Conservation (phyloP, 2,113 vertebrate genomes). For the Actenoides lindsayi region DNA sequence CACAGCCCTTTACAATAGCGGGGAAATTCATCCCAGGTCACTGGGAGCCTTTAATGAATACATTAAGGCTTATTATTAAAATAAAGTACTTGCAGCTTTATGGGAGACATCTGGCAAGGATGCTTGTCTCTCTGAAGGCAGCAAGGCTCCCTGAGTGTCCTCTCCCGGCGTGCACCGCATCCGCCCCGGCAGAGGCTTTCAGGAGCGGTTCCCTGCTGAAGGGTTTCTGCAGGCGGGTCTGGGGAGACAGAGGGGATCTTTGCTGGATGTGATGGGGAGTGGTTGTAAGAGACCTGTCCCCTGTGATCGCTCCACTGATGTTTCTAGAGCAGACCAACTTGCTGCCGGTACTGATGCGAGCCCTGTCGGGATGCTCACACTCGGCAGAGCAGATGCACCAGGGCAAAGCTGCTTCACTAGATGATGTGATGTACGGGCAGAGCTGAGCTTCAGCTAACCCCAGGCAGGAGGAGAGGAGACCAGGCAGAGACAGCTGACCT, state of each 20-base stretch:
- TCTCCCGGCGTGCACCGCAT: neutral
- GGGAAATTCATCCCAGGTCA: constrained; percentile 73
- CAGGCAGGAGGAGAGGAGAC: neutral
- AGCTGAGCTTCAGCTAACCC: neutral
- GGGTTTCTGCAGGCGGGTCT: neutral
- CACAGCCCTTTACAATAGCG: constrained; percentile 69
- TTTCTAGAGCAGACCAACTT: neutral
- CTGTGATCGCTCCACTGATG: fast-evolving
- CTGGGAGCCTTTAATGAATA: constrained; percentile 71
- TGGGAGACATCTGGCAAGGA: constrained; percentile 63
- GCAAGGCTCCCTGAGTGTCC: constrained; percentile 32
- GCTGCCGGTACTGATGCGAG: neutral
- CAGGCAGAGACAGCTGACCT: neutral
- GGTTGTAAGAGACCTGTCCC: neutral
- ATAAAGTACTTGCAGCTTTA: constrained; percentile 71
- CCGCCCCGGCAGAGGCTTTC: neutral
- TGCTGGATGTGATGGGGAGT: neutral
- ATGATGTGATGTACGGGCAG: neutral
- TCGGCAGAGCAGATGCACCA: fast-evolving
- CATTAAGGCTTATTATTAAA: constrained; percentile 71
- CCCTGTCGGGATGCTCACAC: neutral
- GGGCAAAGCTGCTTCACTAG: neutral
- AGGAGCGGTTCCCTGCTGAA: neutral
- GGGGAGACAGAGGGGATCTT: neutral
- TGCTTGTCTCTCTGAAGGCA: constrained; percentile 49